Evolutionary conservation across 2,113 vertebrate species (phyloP).

Genomic region (Microtus richardsoni): DNA sequence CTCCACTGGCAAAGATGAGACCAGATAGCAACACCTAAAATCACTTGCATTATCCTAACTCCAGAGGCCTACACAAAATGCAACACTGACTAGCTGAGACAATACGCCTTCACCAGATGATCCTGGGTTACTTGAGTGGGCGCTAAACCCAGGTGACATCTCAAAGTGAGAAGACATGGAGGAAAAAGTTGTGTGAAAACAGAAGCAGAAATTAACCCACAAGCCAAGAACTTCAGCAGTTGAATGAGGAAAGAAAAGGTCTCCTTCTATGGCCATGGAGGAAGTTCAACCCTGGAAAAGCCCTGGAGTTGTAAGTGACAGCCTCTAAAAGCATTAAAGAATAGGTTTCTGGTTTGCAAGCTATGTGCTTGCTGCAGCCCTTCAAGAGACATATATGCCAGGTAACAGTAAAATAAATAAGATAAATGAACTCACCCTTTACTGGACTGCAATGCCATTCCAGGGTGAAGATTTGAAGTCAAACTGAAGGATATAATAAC

Average conservation of each 20-base stretch:
- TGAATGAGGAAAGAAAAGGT: background rate
- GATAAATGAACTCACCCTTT: background rate
- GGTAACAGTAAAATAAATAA: background rate
- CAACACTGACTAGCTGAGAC: background rate
- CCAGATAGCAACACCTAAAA: background rate
- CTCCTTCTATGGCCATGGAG: background rate
- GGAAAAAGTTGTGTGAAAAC: background rate
- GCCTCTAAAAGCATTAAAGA: background rate
- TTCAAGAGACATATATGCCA: background rate
- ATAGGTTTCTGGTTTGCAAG: slow-evolving; percentile 27
- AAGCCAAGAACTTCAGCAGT: background rate
- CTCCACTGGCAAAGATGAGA: background rate
- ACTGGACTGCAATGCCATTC: background rate
- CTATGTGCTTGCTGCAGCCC: background rate
- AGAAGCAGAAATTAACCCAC: background rate
- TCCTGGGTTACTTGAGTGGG: background rate
- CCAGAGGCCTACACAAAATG: background rate
- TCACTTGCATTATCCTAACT: background rate
- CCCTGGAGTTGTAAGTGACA: background rate
- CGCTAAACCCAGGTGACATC: background rate
- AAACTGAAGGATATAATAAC: background rate
- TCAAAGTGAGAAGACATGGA: background rate
- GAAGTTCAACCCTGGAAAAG: background rate
- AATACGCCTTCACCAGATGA: background rate
- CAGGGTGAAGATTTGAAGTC: background rate